phyloP scores from a whole-genome alignment of 2,113 vertebrate genomes.

The Oostethus manadensis region DNA sequence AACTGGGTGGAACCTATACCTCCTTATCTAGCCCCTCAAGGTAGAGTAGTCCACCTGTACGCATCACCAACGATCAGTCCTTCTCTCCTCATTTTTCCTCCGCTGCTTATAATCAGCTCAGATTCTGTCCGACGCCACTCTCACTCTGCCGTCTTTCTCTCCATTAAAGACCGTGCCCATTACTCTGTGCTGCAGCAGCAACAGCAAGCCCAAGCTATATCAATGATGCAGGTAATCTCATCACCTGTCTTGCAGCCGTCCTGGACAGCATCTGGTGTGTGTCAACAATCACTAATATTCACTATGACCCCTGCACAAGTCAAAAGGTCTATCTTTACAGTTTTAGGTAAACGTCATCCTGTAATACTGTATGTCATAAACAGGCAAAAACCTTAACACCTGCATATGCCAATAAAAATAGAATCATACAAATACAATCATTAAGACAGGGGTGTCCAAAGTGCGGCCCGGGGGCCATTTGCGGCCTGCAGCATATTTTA shows the following conservation, averaged over 20 bases:
- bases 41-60: constrained; percentile 39
- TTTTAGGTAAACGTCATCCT: background rate
- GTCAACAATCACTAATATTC: constrained; percentile 31
- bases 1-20: constrained; percentile 23
- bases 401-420: too few relatives aligned
- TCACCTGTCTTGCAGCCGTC: constrained; percentile 19
- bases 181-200: constrained; percentile 33
- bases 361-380: too few relatives aligned
- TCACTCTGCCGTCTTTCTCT: constrained; percentile 12
- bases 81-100: constrained; percentile 10
- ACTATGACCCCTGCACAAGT: constrained; percentile 1
- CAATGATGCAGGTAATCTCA: constrained; percentile 61
- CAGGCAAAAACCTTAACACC: too few relatives aligned
- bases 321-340: background rate
- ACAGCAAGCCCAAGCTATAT: constrained; percentile 51
- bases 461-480: too few relatives aligned
- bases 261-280: constrained; percentile 20
- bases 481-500: too few relatives aligned
- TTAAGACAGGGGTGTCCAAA: too few relatives aligned
- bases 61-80: constrained; percentile 23
- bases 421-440: too few relatives aligned
- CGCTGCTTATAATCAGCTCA: background rate
- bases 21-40: constrained; percentile 45
- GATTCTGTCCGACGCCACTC: constrained; percentile 8
- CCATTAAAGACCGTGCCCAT: constrained; percentile 32